These are phyloP conservation scores for Sanderia malayensis DNA, from an alignment of 30 jellyfish, hydroid and myxozoan genomes.

Conservation along the genomic window DNA sequence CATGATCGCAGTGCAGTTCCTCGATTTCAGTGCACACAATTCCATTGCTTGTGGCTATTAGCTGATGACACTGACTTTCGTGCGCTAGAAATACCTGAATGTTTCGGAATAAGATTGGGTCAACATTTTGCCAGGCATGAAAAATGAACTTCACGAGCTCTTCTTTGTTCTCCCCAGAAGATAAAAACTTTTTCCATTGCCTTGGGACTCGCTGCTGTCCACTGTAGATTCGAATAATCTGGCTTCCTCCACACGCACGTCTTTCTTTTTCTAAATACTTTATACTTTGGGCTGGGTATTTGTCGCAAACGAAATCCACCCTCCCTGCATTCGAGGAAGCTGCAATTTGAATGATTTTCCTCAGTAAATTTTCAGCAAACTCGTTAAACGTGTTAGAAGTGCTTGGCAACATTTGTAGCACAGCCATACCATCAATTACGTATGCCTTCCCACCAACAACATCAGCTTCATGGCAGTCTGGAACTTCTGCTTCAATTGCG, in stretches of 20 bases:
- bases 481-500: conserved; percentile 23
- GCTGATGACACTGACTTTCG: conserved; percentile 41
- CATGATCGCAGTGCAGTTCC: conserved; percentile 66
- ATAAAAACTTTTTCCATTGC: conserved; percentile 59
- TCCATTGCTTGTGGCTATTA: conserved; percentile 7
- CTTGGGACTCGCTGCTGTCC: conserved; percentile 43
- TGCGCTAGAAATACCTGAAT: conserved; percentile 38
- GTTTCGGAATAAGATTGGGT: conserved; percentile 21
- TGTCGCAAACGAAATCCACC: conserved; percentile 57
- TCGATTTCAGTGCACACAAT: conserved; percentile 28
- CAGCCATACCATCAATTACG: conserved; percentile 68
- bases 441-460: conserved; percentile 17
- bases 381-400: conserved; percentile 30
- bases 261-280: conserved; percentile 53
- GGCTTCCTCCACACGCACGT: conserved; percentile 55
- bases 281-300: conserved; percentile 60
- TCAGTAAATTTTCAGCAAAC: conserved; percentile 23
- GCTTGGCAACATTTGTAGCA: conserved; percentile 34
- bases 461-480: conserved; percentile 4
- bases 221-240: conserved; percentile 31
- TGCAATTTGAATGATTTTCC: conserved; percentile 15
- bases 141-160: conserved; percentile 34
- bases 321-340: conserved; percentile 30
- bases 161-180: conserved; percentile 68
- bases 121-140: conserved; percentile 32